Evolutionary conservation across 2,113 vertebrate genomes (phyloP), one percentile per base, ranked within the genome.

Genomic region (Felis chaus): DNA sequence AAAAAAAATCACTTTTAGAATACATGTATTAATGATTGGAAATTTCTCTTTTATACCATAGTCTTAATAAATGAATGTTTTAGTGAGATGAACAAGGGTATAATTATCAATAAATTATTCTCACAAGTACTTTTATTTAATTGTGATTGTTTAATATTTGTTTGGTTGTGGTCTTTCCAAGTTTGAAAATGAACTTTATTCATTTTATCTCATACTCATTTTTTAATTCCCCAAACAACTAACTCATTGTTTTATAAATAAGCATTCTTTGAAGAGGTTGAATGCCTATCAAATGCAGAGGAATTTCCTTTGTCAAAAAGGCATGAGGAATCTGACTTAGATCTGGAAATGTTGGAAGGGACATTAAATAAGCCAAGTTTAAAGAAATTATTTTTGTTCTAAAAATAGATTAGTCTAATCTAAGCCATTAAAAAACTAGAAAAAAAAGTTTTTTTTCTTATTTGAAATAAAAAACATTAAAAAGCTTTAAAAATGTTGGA

Each of bases 321-420:
- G 31, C 5, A 16, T 63, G 25, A 55, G 5, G 2, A 80, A 48
- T 78, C 29, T 69, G 21, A 90, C 16, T 92, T 86, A 48, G 41
- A 82, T 8, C 7, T 85, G 71, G 53, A 94, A 94, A 71, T 69
- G 31, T 50, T 82, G 23, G 50, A 90, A 83, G 4, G 25, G 63
- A 85, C 3, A n/a, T 78, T 93, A 78, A 89, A 53, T 65, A 87
- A 96, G 13, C 3, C 50, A 66, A 78, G 45, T 78, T 84, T 50
- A 97, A 94, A 87, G 11, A 86, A 82, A 92, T 79, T 92, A 94
- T 45, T 92, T 91, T 92, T 89, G 8, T 84, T 92, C 5, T 2
- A 16, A 90, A 92, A 88, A 90, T 97, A 90, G 74, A 80, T 66
- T 21, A 89, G 33, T 65, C 7, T 69, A 36, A 29, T 81, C 61